Conservation (phyloP, 2,797 vertebrate species). For the Pipistrellus pipistrellus region DNA sequence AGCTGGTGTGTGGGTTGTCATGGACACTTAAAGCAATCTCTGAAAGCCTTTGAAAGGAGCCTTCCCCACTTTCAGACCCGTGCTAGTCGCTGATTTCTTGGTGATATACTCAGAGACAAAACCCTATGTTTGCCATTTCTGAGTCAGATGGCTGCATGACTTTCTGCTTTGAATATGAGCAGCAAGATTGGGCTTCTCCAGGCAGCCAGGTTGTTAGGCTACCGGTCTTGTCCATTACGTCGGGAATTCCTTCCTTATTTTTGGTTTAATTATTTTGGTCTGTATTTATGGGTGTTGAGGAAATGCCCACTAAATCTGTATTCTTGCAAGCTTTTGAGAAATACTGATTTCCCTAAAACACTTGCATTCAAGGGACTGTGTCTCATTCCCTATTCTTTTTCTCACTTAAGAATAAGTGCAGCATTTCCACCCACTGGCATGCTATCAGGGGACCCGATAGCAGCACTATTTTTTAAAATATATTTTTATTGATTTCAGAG, state of each 20-base stretch:
- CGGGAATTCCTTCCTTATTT: background rate
- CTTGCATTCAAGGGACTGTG: background rate
- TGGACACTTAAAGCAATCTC: background rate
- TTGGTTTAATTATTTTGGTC: background rate
- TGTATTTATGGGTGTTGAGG: background rate
- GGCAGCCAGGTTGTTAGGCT: background rate
- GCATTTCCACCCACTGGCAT: background rate
- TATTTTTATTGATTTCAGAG: too few relatives aligned
- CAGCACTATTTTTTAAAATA: background rate
- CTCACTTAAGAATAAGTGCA: background rate
- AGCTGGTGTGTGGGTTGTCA: accelerated
- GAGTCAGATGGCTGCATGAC: background rate
- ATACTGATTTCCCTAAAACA: background rate
- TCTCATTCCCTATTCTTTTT: background rate
- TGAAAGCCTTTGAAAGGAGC: background rate
- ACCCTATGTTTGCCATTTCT: background rate
- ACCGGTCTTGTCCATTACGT: background rate
- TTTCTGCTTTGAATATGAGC: background rate
- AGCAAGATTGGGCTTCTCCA: background rate
- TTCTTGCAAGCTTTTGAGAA: background rate
- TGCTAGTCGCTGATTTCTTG: background rate
- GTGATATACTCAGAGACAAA: background rate
- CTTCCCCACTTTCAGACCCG: background rate
- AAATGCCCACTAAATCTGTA: background rate
- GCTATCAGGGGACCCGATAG: background rate